Evolutionary conservation across 2,888 invertebrate genomes (phyloP).

Genomic region (Orthosia incerta): DNA sequence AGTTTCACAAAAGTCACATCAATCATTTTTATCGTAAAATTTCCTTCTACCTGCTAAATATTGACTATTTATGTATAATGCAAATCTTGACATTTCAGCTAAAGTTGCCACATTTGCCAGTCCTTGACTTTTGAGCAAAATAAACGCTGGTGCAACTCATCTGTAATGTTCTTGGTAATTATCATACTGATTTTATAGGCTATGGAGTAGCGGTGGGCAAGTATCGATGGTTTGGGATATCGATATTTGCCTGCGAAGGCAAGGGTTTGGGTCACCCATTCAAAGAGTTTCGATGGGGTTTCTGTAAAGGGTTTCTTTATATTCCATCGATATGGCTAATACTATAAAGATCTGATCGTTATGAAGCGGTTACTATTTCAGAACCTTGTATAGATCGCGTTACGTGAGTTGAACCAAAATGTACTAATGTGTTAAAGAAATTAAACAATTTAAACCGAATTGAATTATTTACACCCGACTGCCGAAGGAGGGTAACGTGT

Average conservation of each 20-base stretch:
- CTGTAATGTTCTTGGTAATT: conserved; percentile 18
- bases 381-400: no score
- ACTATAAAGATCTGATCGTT: no score
- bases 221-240: conserved; percentile 31
- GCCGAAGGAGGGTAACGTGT: no score
- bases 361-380: no score
- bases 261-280: no score
- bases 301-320: no score
- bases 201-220: background rate
- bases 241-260: conserved; percentile 11
- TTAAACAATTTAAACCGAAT: no score
- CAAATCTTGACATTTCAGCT: conserved; percentile 55
- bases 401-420: no score
- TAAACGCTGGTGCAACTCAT: conserved; percentile 33
- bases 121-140: conserved; percentile 64
- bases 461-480: no score
- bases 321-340: no score
- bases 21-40: conserved; percentile 1
- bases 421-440: no score
- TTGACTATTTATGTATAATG: conserved; percentile 41
- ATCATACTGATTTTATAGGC: conserved; percentile 39
- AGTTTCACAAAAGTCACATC: background rate
- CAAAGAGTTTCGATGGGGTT: no score
- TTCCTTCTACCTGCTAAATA: conserved; percentile 7
- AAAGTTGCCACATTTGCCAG: conserved; percentile 30